Conservation (phyloP, 2,797 vertebrate genomes). For the Rousettus madagascariensis region DNA sequence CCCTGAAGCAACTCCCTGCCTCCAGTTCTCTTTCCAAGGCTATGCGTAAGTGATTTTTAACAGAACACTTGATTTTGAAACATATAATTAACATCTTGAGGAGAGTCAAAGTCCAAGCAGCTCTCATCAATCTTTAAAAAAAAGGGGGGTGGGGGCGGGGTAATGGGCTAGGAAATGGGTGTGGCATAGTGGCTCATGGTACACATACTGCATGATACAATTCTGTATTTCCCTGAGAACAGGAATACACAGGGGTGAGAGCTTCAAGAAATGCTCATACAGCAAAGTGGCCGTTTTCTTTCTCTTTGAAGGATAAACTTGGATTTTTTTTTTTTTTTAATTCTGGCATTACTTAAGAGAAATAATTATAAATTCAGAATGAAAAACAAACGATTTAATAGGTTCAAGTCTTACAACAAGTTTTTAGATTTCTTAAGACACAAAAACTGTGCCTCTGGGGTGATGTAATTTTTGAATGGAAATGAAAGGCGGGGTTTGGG, state of each 20-base stretch:
- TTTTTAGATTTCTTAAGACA: constrained; percentile 46
- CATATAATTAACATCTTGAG: constrained; percentile 78
- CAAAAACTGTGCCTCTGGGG: background rate
- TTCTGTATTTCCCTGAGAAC: background rate
- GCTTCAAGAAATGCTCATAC: background rate
- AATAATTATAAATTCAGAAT: constrained; percentile 56
- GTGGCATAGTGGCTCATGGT: background rate
- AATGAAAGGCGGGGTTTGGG: background rate
- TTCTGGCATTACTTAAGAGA: constrained; percentile 46
- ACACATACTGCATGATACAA: background rate
- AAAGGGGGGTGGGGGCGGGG: too few species aligned
- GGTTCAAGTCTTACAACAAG: constrained; percentile 35
- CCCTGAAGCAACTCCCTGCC: constrained; percentile 66
- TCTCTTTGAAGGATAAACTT: constrained; percentile 23
- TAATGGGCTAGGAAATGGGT: background rate
- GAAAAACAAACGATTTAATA: constrained; percentile 53
- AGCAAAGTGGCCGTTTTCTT: background rate
- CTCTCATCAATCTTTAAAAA: constrained; percentile 45
- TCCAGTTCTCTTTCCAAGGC: constrained; percentile 64
- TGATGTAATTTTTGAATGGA: constrained; percentile 42
- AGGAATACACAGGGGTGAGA: background rate
- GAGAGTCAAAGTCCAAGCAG: constrained; percentile 60
- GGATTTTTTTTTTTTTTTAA: background rate
- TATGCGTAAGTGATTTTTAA: constrained; percentile 66
- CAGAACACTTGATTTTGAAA: constrained; percentile 70